A percentile compares a stretch with the other conserved stretches of the same genome.
These are phyloP conservation scores for Oryzias sinensis DNA, from an alignment of 2,797 vertebrate genomes.

Conservation along the genomic window DNA sequence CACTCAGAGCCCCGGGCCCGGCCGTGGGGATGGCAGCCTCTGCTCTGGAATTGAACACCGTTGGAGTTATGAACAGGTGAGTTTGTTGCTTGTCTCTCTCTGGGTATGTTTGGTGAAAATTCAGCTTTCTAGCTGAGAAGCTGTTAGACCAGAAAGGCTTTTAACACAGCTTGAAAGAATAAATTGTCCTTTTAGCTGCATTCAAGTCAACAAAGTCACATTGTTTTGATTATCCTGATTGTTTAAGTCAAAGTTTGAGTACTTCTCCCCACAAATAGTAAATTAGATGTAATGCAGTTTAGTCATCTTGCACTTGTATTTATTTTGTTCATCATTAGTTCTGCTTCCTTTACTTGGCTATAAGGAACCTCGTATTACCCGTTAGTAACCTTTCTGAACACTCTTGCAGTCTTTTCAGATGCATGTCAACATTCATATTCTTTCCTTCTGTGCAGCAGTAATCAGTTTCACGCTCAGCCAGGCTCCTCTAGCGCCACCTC, in stretches of 20 bases:
- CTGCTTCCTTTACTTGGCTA: too few species aligned
- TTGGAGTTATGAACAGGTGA: conserved; percentile 72
- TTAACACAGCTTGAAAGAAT: background rate
- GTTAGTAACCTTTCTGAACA: too few species aligned
- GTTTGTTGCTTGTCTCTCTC: background rate
- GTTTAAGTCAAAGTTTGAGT: too few species aligned
- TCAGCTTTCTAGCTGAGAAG: conserved; percentile 2
- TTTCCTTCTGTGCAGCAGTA: conserved; percentile 49
- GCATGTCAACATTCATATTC: background rate
- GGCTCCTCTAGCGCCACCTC: conserved; percentile 67
- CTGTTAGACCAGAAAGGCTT: conserved; percentile 15
- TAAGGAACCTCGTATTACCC: too few species aligned
- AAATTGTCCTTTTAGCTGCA: background rate
- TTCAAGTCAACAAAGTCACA: background rate
- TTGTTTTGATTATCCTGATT: background rate
- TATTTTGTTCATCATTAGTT: too few species aligned
- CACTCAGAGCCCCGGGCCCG: conserved; percentile 63
- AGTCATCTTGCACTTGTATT: too few species aligned
- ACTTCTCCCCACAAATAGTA: too few species aligned
- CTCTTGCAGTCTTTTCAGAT: too few species aligned
- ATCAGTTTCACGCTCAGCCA: conserved; percentile 66
- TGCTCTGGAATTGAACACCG: conserved; percentile 67
- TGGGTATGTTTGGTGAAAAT: background rate
- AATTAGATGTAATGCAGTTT: too few species aligned
- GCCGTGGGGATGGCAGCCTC: conserved; percentile 73